Conservation (phyloP, 2,113 vertebrate species). For the Brachypodius melanocephalos region DNA sequence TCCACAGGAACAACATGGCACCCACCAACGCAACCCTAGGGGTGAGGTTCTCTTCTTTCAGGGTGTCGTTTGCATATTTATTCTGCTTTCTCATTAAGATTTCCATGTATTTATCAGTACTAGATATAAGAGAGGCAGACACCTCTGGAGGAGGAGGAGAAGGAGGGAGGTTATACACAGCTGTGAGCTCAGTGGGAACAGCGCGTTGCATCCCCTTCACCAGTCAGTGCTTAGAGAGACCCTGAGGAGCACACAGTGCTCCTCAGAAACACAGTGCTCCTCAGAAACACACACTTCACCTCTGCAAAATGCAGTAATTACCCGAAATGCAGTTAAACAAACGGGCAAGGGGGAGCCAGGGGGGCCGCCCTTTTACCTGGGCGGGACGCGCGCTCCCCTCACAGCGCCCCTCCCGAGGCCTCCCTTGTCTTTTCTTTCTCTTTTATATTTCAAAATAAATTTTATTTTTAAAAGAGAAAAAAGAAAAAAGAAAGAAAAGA, state of each 20-base stretch:
- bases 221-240: neutral
- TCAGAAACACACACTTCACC: neutral
- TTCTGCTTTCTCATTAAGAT: neutral
- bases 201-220: accelerated
- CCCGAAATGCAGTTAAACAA: neutral
- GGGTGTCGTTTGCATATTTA: neutral
- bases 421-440: neutral
- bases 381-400: neutral
- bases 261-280: neutral
- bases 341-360: neutral
- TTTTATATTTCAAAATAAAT: neutral
- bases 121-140: neutral
- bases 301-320: neutral
- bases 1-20: neutral
- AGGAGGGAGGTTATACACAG: neutral
- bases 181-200: neutral
- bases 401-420: neutral
- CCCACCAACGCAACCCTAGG: neutral
- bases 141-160: neutral
- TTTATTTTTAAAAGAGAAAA: no score
- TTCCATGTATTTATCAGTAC: neutral
- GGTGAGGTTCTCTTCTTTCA: neutral
- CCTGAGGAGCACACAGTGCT: neutral
- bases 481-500: neutral
- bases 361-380: neutral